Evolutionary conservation across 2,888 invertebrate species (phyloP).

Genomic region (Volucella inanis): DNA sequence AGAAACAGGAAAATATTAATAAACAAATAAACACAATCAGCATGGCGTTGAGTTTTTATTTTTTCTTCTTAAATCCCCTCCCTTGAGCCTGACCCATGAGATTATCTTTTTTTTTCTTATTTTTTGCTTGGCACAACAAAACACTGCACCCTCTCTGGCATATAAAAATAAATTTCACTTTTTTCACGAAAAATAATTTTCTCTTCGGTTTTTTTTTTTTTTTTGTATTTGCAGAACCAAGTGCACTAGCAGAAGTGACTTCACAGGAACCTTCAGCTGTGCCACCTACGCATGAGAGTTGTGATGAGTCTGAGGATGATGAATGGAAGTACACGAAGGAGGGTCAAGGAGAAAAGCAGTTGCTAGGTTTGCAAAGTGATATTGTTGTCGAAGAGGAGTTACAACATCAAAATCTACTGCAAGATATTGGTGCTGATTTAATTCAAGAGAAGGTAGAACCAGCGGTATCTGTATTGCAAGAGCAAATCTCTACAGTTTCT

Average conservation of each 20-base stretch:
- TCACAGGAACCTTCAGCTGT: constrained; percentile 63
- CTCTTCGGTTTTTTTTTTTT: not conserved
- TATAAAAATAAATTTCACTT: constrained; percentile 3
- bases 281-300: constrained; percentile 66
- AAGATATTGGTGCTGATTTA: constrained; percentile 24
- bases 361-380: constrained; percentile 57
- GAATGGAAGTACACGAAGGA: constrained; percentile 93
- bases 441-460: constrained; percentile 25
- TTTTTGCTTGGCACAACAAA: constrained; percentile 2
- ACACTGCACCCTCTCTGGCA: not conserved
- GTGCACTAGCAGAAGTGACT: constrained; percentile 30
- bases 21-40: constrained; percentile 29
- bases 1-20: not conserved
- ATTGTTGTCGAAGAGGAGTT: constrained; percentile 63
- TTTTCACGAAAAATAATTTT: not conserved
- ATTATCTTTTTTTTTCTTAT: not conserved
- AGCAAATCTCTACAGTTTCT: constrained; percentile 43
- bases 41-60: constrained; percentile 31
- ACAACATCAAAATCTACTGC: constrained; percentile 32
- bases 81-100: not conserved
- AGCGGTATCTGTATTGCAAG: constrained; percentile 31
- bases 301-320: constrained; percentile 85
- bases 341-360: constrained; percentile 84
- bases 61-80: not conserved
- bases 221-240: constrained; percentile 48